A percentile compares a stretch with the other conserved stretches of the same genome.
These are phyloP conservation scores for Thermophis baileyi DNA, from an alignment of 2,113 vertebrate species.

Conservation along the genomic window DNA sequence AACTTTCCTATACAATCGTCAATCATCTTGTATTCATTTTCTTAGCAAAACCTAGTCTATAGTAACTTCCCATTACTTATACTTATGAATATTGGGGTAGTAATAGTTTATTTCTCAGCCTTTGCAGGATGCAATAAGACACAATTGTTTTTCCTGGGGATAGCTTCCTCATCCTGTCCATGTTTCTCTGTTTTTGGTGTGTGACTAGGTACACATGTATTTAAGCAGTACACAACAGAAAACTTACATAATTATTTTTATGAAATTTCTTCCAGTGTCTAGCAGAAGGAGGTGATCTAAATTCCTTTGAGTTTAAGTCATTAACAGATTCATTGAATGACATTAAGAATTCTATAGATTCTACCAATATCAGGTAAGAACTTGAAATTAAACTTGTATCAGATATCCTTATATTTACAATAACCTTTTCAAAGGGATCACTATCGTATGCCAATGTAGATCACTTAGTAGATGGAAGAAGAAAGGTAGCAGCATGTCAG, in stretches of 20 bases:
- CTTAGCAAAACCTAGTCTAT: background rate
- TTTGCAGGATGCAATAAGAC: background rate
- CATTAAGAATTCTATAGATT: conserved; percentile 94
- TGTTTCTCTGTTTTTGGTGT: conserved; percentile 20
- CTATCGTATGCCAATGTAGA: background rate
- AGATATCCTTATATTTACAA: conserved; percentile 21
- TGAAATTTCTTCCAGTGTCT: conserved; percentile 80
- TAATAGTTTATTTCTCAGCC: background rate
- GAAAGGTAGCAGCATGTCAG: background rate
- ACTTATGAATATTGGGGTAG: background rate
- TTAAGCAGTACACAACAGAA: background rate
- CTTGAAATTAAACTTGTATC: conserved; percentile 33
- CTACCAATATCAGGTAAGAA: conserved; percentile 92
- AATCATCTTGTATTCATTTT: background rate
- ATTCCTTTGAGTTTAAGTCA: conserved; percentile 99
- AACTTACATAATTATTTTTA: conserved; percentile 13
- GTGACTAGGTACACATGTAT: background rate
- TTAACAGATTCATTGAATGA: conserved; percentile 96
- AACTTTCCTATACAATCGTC: background rate
- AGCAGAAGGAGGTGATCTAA: conserved; percentile 94
- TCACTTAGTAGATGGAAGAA: background rate
- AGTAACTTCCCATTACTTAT: background rate
- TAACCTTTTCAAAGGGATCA: background rate
- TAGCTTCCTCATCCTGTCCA: background rate
- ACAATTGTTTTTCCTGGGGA: background rate